Evolutionary conservation across 2,797 vertebrate species (phyloP), one percentile per base, ranked within the genome.

Genomic region (Neosalanx taihuensis): DNA sequence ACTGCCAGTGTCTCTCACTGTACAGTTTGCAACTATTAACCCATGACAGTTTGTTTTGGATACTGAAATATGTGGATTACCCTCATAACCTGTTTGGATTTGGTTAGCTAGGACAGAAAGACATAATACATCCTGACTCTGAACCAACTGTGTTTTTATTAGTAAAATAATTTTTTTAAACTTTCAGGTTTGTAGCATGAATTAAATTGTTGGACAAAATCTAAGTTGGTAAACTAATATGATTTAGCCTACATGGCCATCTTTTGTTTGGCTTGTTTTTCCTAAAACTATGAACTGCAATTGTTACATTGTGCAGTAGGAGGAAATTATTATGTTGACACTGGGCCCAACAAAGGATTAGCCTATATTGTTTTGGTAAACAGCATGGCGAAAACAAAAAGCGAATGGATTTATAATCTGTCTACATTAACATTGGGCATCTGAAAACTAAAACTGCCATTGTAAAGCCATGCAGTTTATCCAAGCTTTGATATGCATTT

Each of bases 321-420:
- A 46, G 71, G 51, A 23, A 70, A 59, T 46, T 46, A 12, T 46
- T 46, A 2, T 66, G 67, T 58, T 59, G 77, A 71, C 79, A 85
- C 83, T 73, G 82, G 79, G 70, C 74, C 59, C 64, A 74, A 83
- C 69, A 79, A 77, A 78, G 73, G 80, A 87, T 86, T 79, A 46
- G 41, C 41, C 41, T 13, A 78, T 41, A 70, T 29, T 73, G 70
- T 78, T 74, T 81, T 75, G 70, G 79, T 80, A 82, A 81, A 88
- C 77, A 75, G 74, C 66, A 79, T 31, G 69, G 83, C 82, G 70
- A 81, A 57, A 64, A 75, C 72, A 6, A 41, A 60, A 63, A 67
- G 58, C 72, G 80, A 84, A 84, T 81, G 73, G 83, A 79, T 60
- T 81, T 67, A 76, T 81, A 85, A 82, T 82, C 71, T 77, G 60